A percentile compares a stretch with the other conserved stretches of the same genome.
phyloP scores from a whole-genome alignment of 2,113 vertebrate genomes.

The Poicephalus gulielmi region DNA sequence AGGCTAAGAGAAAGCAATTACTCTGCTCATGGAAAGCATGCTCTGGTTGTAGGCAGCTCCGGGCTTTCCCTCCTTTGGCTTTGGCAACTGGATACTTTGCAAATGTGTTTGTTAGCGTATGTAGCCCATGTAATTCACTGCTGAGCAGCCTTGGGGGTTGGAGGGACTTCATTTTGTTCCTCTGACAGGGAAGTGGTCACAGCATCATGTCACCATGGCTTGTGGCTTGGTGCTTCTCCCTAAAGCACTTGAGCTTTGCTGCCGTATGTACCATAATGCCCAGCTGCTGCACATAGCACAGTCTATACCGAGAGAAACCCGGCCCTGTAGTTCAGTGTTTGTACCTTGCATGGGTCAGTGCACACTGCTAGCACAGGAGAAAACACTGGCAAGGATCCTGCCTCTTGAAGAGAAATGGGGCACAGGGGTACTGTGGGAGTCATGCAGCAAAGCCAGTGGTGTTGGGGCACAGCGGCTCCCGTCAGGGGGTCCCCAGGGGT shows the following conservation, averaged over 20 bases:
- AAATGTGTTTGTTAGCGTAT: background rate
- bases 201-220: background rate
- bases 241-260: background rate
- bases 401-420: background rate
- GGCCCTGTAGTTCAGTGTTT: background rate
- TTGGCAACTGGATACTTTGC: background rate
- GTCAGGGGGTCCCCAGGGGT: rapidly evolving
- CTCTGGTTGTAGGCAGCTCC: background rate
- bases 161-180: background rate
- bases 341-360: rapidly evolving
- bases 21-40: background rate
- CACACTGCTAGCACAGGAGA: background rate
- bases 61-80: background rate
- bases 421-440: rapidly evolving
- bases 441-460: rapidly evolving
- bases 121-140: background rate
- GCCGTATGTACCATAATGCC: background rate
- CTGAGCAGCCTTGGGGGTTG: background rate
- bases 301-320: background rate
- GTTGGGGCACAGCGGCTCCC: background rate
- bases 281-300: background rate
- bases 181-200: background rate
- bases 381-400: background rate
- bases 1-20: background rate
- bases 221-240: background rate